Percentiles rank a stretch among this genome's conserved stretches.
Evolutionary conservation across 2,797 vertebrate genomes (phyloP).

Genomic region (Alfaro cultratus): DNA sequence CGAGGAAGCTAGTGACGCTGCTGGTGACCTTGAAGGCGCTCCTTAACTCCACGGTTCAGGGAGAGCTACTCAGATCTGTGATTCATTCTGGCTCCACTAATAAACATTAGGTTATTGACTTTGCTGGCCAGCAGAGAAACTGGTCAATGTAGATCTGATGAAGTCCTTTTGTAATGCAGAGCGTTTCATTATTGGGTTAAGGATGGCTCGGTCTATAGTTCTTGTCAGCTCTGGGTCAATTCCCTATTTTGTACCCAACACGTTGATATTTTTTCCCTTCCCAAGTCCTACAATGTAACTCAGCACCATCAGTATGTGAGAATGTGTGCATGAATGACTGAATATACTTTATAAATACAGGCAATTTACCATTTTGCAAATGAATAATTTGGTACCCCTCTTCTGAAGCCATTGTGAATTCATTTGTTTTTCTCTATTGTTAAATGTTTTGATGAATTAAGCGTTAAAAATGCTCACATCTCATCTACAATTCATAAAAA

Average conservation of each 20-base stretch:
- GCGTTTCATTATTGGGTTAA: neutral
- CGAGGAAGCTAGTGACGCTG: neutral
- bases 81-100: constrained; percentile 12
- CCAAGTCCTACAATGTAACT: neutral
- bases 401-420: neutral
- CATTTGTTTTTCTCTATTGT: neutral
- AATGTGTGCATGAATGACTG: too few species aligned
- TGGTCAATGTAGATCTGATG: constrained; percentile 8
- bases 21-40: constrained; percentile 32
- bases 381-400: too few species aligned
- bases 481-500: neutral
- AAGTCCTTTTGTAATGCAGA: neutral
- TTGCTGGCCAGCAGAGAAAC: constrained; percentile 16
- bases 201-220: neutral
- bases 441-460: neutral
- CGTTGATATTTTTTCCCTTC: neutral
- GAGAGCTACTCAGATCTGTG: constrained; percentile 16
- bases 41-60: neutral
- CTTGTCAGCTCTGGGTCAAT: neutral
- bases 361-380: too few species aligned
- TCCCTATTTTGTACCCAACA: neutral
- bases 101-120: constrained; percentile 22
- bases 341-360: too few species aligned
- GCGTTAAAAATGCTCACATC: neutral
- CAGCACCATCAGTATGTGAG: neutral